Conservation (phyloP, 2,888 invertebrate genomes). For the Thelaira solivaga region DNA sequence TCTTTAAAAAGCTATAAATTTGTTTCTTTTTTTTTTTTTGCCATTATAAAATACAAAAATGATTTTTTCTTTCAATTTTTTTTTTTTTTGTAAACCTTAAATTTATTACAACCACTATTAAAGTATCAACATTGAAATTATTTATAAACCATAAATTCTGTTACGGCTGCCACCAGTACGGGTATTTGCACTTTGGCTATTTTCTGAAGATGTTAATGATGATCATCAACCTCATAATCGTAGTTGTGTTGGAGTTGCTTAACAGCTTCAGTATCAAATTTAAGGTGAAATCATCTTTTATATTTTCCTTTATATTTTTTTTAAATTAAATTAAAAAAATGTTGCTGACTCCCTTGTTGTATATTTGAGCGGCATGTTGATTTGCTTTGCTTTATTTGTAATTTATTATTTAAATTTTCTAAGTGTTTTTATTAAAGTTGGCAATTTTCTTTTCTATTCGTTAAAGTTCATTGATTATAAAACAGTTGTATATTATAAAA, state of each 20-base stretch:
- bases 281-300: conserved; percentile 55
- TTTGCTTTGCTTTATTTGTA: conserved; percentile 35
- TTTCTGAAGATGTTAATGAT: background rate
- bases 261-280: conserved; percentile 41
- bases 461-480: conserved; percentile 10
- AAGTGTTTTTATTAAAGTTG: background rate
- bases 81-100: conserved; percentile 1
- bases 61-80: background rate
- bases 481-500: background rate
- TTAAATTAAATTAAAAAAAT: background rate
- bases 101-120: conserved; percentile 54
- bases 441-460: background rate
- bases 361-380: background rate
- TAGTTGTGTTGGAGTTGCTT: conserved; percentile 8
- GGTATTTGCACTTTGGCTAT: background rate
- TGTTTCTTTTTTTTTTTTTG: conserved; percentile 14
- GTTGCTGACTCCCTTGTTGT: conserved; percentile 1
- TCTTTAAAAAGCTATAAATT: conserved; percentile 57
- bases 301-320: background rate
- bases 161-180: background rate
- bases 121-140: conserved; percentile 50
- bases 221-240: background rate
- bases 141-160: conserved; percentile 49
- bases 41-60: too few species aligned
- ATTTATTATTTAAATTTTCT: conserved; percentile 46